Percentiles rank a stretch among this genome's conserved stretches.
Evolutionary conservation across 2,888 invertebrate species (phyloP).

Genomic region (Diplolepis rosae): DNA sequence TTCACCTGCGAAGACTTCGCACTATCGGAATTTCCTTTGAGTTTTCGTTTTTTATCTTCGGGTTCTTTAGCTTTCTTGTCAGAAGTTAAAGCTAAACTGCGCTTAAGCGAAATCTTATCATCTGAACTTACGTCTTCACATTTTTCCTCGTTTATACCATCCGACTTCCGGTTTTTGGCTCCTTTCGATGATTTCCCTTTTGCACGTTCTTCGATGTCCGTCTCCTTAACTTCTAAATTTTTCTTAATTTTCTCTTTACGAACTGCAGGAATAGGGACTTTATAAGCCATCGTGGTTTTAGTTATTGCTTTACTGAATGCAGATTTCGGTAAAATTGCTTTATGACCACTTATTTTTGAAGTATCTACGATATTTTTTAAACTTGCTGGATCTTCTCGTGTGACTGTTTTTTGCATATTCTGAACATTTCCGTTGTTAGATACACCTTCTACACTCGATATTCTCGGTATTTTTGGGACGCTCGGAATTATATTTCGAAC

Average conservation of each 20-base stretch:
- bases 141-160: conserved; percentile 36
- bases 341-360: conserved; percentile 68
- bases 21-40: conserved; percentile 41
- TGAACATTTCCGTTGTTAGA: conserved; percentile 61
- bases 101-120: conserved; percentile 54
- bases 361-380: conserved; percentile 69
- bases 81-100: conserved; percentile 30
- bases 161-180: too few species aligned
- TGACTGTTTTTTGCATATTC: not conserved
- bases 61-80: conserved; percentile 47
- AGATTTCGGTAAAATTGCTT: conserved; percentile 69
- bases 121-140: conserved; percentile 40
- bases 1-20: conserved; percentile 8
- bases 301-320: conserved; percentile 61
- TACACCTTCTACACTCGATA: conserved; percentile 59
- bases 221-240: conserved; percentile 53
- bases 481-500: conserved; percentile 49
- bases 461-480: not conserved
- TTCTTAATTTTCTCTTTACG: conserved; percentile 63
- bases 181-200: conserved; percentile 37
- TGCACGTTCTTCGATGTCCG: conserved; percentile 49
- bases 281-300: conserved; percentile 70
- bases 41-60: conserved; percentile 55
- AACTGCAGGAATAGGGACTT: conserved; percentile 71
- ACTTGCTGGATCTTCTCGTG: conserved; percentile 52